Evolutionary conservation across 64 coral and sea anemone genomes (phyloP).

Genomic region (Orbicella faveolata): DNA sequence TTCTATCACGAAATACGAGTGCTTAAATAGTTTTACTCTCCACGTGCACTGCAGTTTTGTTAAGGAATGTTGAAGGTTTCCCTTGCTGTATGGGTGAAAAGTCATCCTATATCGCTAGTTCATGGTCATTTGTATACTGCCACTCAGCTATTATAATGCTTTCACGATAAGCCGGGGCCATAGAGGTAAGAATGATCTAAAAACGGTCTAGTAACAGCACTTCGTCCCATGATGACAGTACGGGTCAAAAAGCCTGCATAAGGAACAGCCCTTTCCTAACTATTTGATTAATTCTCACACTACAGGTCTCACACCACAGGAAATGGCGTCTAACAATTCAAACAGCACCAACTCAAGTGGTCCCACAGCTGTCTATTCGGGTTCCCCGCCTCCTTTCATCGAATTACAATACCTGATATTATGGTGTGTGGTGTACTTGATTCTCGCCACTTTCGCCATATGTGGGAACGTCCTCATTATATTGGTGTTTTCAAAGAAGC

Average conservation of each 20-base stretch:
- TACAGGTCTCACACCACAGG: background rate
- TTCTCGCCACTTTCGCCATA: conserved; percentile 59
- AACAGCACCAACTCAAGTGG: conserved; percentile 9
- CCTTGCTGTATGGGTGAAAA: too few species aligned
- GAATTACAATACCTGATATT: conserved; percentile 50
- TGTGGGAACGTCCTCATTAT: conserved; percentile 80
- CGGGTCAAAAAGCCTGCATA: background rate
- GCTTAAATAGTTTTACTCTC: too few species aligned
- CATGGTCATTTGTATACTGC: too few species aligned
- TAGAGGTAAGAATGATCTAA: too few species aligned
- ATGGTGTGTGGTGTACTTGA: conserved; percentile 66
- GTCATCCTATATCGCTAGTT: too few species aligned
- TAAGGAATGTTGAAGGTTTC: too few species aligned
- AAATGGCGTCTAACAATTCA: conserved; percentile 2
- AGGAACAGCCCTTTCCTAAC: background rate
- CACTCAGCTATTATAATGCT: too few species aligned
- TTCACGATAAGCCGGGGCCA: too few species aligned
- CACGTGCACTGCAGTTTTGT: too few species aligned
- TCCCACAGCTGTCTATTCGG: background rate
- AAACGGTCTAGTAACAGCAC: too few species aligned
- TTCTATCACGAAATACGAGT: too few species aligned
- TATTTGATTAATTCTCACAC: background rate
- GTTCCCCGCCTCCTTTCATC: conserved; percentile 5
- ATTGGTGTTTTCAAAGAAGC: conserved; percentile 80
- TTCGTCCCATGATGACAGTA: too few species aligned